Evolutionary conservation across 2,797 vertebrate species (phyloP).

Genomic region (Sebastes trivittatus): DNA sequence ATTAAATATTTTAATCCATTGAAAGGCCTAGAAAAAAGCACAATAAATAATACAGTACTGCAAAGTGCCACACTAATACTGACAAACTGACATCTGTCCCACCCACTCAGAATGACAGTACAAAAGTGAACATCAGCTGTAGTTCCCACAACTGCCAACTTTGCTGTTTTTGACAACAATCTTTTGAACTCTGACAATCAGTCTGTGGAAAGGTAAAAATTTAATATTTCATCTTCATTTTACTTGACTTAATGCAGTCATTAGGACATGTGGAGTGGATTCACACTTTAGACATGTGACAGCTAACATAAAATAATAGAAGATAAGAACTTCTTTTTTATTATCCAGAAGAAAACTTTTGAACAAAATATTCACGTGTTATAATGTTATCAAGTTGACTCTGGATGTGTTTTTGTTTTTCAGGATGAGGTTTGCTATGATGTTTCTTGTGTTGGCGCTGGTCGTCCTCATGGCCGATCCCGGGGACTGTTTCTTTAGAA

Average conservation of each 20-base stretch:
- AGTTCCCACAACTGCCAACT: neutral
- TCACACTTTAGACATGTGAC: neutral
- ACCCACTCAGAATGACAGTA: neutral
- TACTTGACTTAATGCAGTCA: neutral
- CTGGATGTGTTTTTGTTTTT: neutral
- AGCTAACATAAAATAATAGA: no score
- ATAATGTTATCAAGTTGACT: neutral
- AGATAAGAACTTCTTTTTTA: no score
- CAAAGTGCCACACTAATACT: no score
- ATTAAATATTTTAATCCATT: no score
- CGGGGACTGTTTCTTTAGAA: neutral
- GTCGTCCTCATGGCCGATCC: neutral
- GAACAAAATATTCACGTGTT: neutral
- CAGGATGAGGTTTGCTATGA: conserved; percentile 15
- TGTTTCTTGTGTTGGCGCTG: neutral
- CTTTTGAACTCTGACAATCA: neutral
- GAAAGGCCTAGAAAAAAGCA: no score
- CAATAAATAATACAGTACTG: no score
- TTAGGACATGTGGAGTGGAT: neutral
- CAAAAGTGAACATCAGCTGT: neutral
- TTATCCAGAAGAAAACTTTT: no score
- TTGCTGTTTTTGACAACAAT: neutral
- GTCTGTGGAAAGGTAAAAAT: neutral
- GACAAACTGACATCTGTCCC: neutral
- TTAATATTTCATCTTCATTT: neutral